Evolutionary conservation across 2,797 vertebrate genomes (phyloP), one percentile per base, ranked within the genome.

Genomic region (Silurus lanzhouensis): DNA sequence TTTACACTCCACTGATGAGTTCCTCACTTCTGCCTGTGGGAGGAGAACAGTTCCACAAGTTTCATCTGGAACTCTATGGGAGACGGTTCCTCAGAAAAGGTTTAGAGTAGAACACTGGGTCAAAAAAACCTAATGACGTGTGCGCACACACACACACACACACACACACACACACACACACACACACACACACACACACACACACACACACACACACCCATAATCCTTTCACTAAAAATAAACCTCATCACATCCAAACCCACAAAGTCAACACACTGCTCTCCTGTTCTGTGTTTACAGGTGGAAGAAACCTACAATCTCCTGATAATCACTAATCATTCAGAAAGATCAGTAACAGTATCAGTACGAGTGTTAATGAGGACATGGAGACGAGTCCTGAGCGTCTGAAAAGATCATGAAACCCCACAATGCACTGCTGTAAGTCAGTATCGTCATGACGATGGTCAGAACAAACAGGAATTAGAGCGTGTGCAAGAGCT

Each of bases 201-300:
- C 13, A 58, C 17, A 58, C 13, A 58, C 17, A 58, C 13, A 66
- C 19, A 66, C 20, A 75, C 46, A 75, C 15, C 52, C 63, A 1
- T 67, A 55, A 57, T n/a, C 57, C 9, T 14, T 63, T 22, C 8
- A 22, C 13, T 25, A 27, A 4, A 14, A 1, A 58, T 64, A 70
- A 44, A 82, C 79, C 72, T 19, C 13, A 38, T 48, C 38, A 38
- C 31, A 84, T 77, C 75, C 77, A 82, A 83, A 68, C 86, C 77
- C 85, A 86, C 75, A 86, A 87, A 89, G 84, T 90, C 86, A 89
- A 90, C 80, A 61, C 31, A 25, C 55, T 79, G 77, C 85, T 85
- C 86, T 74, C 88, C 85, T 83, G 25, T 22, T 82, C 44, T 6
- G 12, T 77, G 57, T 84, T 84, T 76, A 60, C 81, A 64, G 44